Base-by-base conservation (phyloP, 2,888 invertebrate species). In the Rhagonycha lutea region DNA sequence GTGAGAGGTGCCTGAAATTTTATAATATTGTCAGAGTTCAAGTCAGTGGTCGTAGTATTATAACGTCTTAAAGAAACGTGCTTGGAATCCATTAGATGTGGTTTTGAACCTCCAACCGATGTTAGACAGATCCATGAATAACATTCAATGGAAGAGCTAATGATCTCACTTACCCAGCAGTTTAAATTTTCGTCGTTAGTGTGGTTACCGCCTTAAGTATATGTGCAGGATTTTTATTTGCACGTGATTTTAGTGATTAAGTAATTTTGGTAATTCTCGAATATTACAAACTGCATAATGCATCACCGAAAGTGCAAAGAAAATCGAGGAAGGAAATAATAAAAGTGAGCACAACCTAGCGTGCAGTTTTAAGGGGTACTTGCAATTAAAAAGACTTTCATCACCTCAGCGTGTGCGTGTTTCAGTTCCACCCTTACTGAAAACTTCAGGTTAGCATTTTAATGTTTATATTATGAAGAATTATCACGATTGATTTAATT, bases 11-110 rank as follows among this genome's bases (percentile, higher is more conserved):
- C 62, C 68, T 32, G 68, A 72, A 62, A 73, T 62, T 76, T 70
- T 72, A 76, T 72, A 60, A 61, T 63, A 23, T 29, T 72, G 77
- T 77, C 74, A 77, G 74, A 77, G 74, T 77, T 77, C 74, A 73
- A 74, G 61, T 67, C 63, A 60, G 65, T 77, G 77, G 74, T 72
- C 71, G 72, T 77, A 68, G 71, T 65, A 74, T 74, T 72, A 72
- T 61, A 75, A 63, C 72, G 72, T 72, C 67, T 75, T 14, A 72
- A 26, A 69, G 72, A 73, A 77, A 77, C 77, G 77, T 74, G 77
- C 67, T 47, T 69, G 29, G 77, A 77, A 77, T 77, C 77, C 63
- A 73, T 77, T 71, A 68, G 68, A 67, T 67, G 72, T 69, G 72
- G 69, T 60, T 68, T 75, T 72, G 65, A 75, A 71, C 75, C 75